phyloP scores from a whole-genome alignment of 2,888 invertebrate genomes.

The Caenorhabditis panamensis region DNA sequence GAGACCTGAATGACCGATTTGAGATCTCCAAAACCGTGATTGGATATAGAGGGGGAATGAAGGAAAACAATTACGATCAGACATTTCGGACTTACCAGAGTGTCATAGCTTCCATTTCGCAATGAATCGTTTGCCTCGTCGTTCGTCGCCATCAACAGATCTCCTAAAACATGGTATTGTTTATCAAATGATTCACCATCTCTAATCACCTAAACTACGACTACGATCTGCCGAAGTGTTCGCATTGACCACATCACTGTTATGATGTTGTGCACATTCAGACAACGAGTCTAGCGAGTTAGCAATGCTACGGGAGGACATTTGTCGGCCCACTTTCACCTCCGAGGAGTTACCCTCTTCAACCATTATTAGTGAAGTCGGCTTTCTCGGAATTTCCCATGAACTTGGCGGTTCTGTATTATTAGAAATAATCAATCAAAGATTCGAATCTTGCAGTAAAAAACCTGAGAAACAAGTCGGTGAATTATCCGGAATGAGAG shows the following conservation, averaged over 20 bases:
- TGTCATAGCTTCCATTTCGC: constrained; percentile 56
- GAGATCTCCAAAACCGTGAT: not conserved
- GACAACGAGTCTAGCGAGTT: constrained; percentile 60
- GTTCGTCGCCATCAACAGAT: constrained; percentile 32
- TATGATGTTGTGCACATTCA: constrained; percentile 50
- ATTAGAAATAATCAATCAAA: not conserved
- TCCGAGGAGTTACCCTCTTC: constrained; percentile 37
- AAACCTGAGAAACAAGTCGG: constrained; percentile 7
- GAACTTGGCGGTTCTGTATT: constrained; percentile 26
- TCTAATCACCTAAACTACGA: constrained; percentile 32
- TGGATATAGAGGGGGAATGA: no score
- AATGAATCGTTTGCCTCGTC: constrained; percentile 26
- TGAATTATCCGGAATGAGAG: constrained; percentile 34
- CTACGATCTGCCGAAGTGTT: constrained; percentile 38
- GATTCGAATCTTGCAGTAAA: not conserved
- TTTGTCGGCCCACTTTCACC: not conserved
- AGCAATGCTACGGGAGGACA: constrained; percentile 30
- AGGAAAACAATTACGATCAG: no score
- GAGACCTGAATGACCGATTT: constrained; percentile 31
- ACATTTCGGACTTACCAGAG: constrained; percentile 35
- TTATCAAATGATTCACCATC: not conserved
- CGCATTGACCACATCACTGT: constrained; percentile 29
- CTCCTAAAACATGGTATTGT: constrained; percentile 28
- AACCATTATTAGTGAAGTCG: constrained; percentile 42
- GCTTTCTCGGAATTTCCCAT: constrained; percentile 26